Conservation (phyloP, 2,113 vertebrate genomes). For the Alligator sinensis region DNA sequence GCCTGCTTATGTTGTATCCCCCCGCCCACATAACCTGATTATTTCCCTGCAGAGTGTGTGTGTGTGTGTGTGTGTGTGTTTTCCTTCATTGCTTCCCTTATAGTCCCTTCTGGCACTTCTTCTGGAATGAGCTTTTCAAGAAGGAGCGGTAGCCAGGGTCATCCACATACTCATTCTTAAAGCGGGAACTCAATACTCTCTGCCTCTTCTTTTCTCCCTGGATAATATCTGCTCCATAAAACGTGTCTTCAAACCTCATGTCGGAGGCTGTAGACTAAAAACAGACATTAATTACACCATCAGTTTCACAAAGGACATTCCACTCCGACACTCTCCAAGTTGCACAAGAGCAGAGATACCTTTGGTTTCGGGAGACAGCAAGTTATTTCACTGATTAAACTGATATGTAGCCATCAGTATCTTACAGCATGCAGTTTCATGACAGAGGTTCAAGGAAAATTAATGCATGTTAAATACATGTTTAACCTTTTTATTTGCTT, state of each 20-base stretch:
- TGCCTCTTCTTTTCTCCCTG: constrained; percentile 92
- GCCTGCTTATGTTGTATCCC: neutral
- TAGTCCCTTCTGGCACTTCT: constrained; percentile 85
- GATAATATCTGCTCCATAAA: constrained; percentile 87
- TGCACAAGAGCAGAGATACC: neutral
- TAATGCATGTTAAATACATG: neutral
- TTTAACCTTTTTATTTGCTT: neutral
- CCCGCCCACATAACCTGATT: neutral
- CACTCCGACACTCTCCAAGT: neutral
- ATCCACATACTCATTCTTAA: constrained; percentile 93
- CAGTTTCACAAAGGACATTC: neutral
- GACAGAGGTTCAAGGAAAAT: neutral
- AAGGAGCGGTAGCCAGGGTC: constrained; percentile 90
- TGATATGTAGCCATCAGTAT: neutral
- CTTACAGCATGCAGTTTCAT: neutral
- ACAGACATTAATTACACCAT: constrained; percentile 32
- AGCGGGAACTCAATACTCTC: constrained; percentile 91
- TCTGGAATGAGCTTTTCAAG: constrained; percentile 84
- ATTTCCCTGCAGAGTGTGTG: neutral
- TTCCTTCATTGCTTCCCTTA: constrained; percentile 51
- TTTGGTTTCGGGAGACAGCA: neutral
- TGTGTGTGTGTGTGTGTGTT: neutral
- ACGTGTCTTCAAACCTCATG: constrained; percentile 95
- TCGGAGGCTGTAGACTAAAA: constrained; percentile 95
- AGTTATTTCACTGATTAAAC: neutral